phyloP scores from a whole-genome alignment of 2,113 vertebrate species.

The Centrocercus urophasianus region DNA sequence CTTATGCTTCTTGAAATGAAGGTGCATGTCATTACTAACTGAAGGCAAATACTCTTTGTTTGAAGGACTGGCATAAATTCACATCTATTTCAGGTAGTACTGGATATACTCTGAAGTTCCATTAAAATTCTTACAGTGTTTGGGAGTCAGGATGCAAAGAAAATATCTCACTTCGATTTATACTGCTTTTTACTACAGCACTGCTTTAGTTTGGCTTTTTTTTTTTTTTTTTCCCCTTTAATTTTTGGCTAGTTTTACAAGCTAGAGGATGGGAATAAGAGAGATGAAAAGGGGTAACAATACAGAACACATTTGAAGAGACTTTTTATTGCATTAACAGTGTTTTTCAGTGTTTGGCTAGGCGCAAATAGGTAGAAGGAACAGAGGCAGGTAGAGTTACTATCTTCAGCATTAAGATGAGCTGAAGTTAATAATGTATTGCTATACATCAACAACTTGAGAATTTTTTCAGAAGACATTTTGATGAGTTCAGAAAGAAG shows the following conservation, averaged over 20 bases:
- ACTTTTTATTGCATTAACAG: background rate
- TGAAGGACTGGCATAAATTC: slow-evolving; percentile 13
- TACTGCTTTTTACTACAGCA: background rate
- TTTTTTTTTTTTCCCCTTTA: background rate
- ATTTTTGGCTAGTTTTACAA: background rate
- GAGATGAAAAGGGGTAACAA: background rate
- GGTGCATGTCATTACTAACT: background rate
- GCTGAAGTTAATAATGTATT: slow-evolving; percentile 20
- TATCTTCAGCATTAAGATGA: slow-evolving; percentile 27
- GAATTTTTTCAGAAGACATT: slow-evolving; percentile 73
- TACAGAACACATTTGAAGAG: background rate
- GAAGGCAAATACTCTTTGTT: background rate
- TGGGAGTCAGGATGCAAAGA: background rate
- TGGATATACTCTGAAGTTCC: background rate
- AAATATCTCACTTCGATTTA: background rate
- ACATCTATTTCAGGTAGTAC: background rate
- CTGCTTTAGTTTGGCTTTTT: background rate
- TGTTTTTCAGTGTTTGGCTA: slow-evolving; percentile 5
- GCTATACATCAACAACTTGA: slow-evolving; percentile 55
- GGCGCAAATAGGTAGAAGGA: background rate
- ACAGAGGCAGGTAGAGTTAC: background rate
- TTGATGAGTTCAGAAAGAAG: slow-evolving; percentile 66
- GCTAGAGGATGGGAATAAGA: background rate
- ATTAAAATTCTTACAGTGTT: background rate
- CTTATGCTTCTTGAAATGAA: background rate